A percentile compares a stretch with the other conserved stretches of the same genome.
phyloP scores from a whole-genome alignment of 2,113 vertebrate genomes.

The Equus przewalskii region DNA sequence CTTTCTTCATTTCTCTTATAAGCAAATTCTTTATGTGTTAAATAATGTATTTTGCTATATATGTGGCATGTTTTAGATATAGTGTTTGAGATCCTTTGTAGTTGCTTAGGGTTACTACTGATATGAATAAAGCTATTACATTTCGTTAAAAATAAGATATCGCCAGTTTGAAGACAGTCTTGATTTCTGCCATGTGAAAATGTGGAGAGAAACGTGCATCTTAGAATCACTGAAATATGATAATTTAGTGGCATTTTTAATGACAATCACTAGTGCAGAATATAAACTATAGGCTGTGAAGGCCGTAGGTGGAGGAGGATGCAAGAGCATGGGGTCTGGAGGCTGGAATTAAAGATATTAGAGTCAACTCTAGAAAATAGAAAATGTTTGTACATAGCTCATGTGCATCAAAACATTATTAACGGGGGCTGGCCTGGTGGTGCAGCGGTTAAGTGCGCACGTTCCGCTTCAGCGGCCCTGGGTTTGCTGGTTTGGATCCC shows the following conservation, averaged over 20 bases:
- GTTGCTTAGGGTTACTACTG: background rate
- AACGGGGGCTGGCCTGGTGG: background rate
- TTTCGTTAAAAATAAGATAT: slow-evolving; percentile 47
- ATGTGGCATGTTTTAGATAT: background rate
- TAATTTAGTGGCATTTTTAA: slow-evolving; percentile 24
- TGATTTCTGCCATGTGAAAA: slow-evolving; percentile 16
- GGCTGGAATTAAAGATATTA: slow-evolving; percentile 9
- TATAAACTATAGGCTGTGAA: background rate
- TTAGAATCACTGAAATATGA: slow-evolving; percentile 34
- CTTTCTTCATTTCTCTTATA: slow-evolving; percentile 8
- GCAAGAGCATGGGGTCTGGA: background rate
- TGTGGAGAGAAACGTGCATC: background rate
- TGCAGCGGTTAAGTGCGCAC: too few relatives aligned
- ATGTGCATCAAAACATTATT: slow-evolving; percentile 31
- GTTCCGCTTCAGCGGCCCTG: too few relatives aligned
- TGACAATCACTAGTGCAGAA: background rate
- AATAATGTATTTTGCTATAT: background rate
- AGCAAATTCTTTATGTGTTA: slow-evolving; percentile 19
- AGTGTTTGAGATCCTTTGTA: background rate
- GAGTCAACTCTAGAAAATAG: slow-evolving; percentile 23
- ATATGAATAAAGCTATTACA: background rate
- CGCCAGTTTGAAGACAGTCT: slow-evolving; percentile 23
- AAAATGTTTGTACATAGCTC: slow-evolving; percentile 34
- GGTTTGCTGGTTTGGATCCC: too few relatives aligned
- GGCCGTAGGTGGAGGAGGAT: background rate